A percentile compares a stretch with the other conserved stretches of the same genome.
These are phyloP conservation scores for Brachionus rotundiformis DNA, from an alignment of 1,140 invertebrate species.

Conservation along the genomic window DNA sequence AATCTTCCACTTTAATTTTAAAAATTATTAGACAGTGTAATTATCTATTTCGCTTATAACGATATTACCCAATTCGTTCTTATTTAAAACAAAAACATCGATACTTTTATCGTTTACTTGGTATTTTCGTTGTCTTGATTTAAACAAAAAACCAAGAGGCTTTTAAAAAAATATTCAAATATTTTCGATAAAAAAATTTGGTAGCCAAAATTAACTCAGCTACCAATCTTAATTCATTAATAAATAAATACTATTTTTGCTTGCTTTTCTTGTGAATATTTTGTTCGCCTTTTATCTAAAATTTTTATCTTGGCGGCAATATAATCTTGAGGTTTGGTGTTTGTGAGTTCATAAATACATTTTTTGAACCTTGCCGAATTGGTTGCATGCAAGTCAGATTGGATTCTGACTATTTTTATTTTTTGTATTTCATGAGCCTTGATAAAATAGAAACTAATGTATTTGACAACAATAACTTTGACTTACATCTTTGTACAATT, in stretches of 20 bases:
- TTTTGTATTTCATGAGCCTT: constrained; percentile 34
- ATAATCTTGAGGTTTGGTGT: background rate
- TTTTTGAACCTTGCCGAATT: constrained; percentile 37
- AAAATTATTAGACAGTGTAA: background rate
- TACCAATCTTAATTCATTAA: background rate
- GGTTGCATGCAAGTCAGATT: constrained; percentile 22
- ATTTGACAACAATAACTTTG: background rate
- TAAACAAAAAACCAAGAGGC: background rate
- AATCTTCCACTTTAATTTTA: background rate
- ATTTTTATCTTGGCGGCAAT: background rate
- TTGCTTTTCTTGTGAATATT: background rate
- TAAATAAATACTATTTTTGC: background rate
- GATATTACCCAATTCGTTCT: background rate
- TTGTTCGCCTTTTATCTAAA: background rate
- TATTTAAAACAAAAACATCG: background rate
- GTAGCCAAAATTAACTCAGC: background rate
- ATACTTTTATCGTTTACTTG: background rate
- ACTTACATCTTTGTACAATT: constrained; percentile 44
- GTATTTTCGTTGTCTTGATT: background rate
- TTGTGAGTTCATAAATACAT: constrained; percentile 20
- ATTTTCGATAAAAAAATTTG: background rate
- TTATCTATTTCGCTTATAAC: no score
- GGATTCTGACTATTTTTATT: constrained; percentile 25
- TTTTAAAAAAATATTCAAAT: background rate
- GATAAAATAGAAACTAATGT: background rate